These are phyloP conservation scores for Galagoides demidoff DNA, from an alignment of 2,797 vertebrate species.

Conservation along the genomic window DNA sequence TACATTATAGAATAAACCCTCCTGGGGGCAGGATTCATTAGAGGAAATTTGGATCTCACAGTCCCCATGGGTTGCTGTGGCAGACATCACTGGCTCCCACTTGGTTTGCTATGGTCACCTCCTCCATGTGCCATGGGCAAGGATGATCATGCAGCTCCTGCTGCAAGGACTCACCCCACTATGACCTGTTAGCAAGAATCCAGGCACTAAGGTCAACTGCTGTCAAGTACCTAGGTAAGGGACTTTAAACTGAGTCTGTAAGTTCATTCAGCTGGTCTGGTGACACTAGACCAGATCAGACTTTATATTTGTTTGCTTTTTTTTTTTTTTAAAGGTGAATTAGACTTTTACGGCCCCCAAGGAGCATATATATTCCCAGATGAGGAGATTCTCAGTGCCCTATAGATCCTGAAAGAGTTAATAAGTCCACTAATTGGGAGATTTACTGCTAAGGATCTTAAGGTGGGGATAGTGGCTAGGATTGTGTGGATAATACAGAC, in stretches of 20 bases:
- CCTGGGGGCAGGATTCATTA: neutral
- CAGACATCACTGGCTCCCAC: accelerated
- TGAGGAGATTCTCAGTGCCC: neutral
- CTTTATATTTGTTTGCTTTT: neutral
- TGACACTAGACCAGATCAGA: neutral
- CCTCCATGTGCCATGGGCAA: neutral
- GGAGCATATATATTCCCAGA: neutral
- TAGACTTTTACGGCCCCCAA: neutral
- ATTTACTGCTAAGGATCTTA: neutral
- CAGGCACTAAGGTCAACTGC: neutral
- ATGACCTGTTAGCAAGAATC: neutral
- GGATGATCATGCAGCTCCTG: accelerated
- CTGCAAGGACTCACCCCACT: too few species aligned
- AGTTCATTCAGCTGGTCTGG: neutral
- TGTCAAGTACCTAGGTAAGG: neutral
- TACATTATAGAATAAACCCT: neutral
- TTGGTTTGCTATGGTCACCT: neutral
- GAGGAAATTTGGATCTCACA: neutral
- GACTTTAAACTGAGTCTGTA: neutral
- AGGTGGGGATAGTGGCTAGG: neutral
- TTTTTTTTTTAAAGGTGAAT: neutral
- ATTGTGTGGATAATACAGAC: neutral
- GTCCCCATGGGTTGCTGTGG: too few species aligned
- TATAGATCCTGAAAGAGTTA: conserved; percentile 12
- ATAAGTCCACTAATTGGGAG: neutral